Percentiles rank a stretch among this genome's conserved stretches.
These are phyloP conservation scores for Taxidea taxus DNA, from an alignment of 2,113 vertebrate species.

Conservation along the genomic window DNA sequence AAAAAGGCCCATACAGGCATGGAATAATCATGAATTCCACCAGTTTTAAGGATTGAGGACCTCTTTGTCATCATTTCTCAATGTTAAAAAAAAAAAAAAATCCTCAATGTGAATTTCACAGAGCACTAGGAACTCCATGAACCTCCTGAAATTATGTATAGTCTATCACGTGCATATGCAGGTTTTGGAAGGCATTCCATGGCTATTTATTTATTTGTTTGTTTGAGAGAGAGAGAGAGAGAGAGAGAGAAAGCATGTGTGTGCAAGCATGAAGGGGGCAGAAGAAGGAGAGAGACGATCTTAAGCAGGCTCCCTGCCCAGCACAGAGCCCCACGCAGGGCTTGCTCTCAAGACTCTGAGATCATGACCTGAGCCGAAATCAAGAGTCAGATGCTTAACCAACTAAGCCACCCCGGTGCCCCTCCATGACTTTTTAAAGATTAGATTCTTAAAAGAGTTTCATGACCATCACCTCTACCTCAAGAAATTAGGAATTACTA, in stretches of 20 bases:
- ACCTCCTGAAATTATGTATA: not conserved
- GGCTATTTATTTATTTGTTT: no score
- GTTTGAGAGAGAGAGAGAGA: no score
- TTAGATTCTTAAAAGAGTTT: not conserved
- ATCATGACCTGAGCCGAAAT: not conserved
- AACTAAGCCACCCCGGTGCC: not conserved
- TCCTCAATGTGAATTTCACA: not conserved
- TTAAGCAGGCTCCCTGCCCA: not conserved
- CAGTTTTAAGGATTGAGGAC: not conserved
- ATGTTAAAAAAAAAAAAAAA: not conserved
- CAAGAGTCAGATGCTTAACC: not conserved
- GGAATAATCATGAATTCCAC: not conserved
- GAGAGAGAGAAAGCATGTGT: not conserved
- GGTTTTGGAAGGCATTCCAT: not conserved
- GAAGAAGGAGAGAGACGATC: not conserved
- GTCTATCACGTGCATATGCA: not conserved
- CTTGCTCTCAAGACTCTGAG: not conserved
- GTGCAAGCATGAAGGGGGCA: not conserved
- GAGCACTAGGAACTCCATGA: not conserved
- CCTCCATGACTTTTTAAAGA: not conserved
- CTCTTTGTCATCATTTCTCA: not conserved
- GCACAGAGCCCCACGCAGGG: not conserved
- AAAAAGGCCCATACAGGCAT: not conserved
- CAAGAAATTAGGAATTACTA: not conserved
- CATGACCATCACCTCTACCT: not conserved